Evolutionary conservation across 2,888 invertebrate species (phyloP), one percentile per base, ranked within the genome.

Genomic region (Uloborus plumipes): DNA sequence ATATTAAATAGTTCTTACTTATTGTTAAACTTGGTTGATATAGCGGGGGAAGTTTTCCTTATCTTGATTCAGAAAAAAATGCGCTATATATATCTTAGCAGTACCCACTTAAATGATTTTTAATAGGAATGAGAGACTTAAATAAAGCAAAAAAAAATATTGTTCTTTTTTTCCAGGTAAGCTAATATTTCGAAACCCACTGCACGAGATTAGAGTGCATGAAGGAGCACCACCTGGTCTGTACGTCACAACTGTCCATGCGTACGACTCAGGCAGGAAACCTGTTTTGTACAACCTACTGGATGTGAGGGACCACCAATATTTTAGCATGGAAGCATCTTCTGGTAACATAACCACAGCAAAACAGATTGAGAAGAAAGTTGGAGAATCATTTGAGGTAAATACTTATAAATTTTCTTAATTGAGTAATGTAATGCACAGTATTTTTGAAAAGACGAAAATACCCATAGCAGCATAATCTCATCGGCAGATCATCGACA

Each of bases 281-380:
- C 65, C 84, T 22, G 81, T 85, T 14, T 53, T 76, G 47, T 85
- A 85, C n/a, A 85, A 76, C 53, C 58, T 85, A 18, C 64, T 85
- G 51, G 82, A 85, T 31, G 84, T 85, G n/a, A 67, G 79, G 14
- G 85, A 85, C 62, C 78, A 84, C 39, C 26, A 78, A 3, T 84
- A 82, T 66, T 85, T 85, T 26, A 53, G 58, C 22, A 75, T 85
- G 74, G 85, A 85, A 18, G 39, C 66, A 13, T 64, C 76, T 1
- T 83, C 85, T 7, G 85, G 85, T 15, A 84, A 85, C 39, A 67
- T 85, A 26, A 71, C 78, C 14, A 85, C 85, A 14, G 49, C 72
- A 2, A 84, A 76, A 59, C 61, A 73, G 2, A 84, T 85, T 50
- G 75, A 84, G 26, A 77, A 76, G 47, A 79, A 82, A 71, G 69